Conservation (phyloP, 2,888 invertebrate genomes). For the Torymus texanus region DNA sequence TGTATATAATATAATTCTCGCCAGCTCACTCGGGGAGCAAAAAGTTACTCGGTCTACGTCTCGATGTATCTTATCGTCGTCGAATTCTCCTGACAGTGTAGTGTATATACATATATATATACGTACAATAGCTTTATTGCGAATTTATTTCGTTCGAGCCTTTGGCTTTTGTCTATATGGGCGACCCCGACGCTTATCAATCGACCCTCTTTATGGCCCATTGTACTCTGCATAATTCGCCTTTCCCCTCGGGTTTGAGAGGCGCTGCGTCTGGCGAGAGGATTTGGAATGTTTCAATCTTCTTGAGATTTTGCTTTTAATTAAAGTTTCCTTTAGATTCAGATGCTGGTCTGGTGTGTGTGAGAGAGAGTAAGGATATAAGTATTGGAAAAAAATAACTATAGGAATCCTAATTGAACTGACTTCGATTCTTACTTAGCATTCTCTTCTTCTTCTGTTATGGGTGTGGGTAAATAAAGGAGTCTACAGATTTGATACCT, state of each 20-base stretch:
- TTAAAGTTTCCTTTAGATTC: neutral
- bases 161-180: conserved; percentile 18
- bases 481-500: no score
- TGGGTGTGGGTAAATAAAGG: no score
- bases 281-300: neutral
- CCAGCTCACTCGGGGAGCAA: neutral
- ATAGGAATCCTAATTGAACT: no score
- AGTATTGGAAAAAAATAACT: no score
- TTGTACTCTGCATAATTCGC: conserved; percentile 19
- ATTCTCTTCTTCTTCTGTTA: no score
- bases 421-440: no score
- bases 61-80: neutral
- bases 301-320: neutral
- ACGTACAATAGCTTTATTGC: neutral
- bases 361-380: no score
- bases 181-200: conserved; percentile 26
- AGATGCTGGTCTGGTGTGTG: neutral
- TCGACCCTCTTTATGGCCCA: conserved; percentile 33
- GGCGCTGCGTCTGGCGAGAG: no score
- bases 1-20: neutral
- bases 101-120: no score
- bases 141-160: neutral
- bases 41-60: no score
- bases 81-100: neutral
- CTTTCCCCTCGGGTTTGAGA: neutral